Evolutionary conservation across 1,140 invertebrate species (phyloP).

Genomic region (Meteorus sp.): DNA sequence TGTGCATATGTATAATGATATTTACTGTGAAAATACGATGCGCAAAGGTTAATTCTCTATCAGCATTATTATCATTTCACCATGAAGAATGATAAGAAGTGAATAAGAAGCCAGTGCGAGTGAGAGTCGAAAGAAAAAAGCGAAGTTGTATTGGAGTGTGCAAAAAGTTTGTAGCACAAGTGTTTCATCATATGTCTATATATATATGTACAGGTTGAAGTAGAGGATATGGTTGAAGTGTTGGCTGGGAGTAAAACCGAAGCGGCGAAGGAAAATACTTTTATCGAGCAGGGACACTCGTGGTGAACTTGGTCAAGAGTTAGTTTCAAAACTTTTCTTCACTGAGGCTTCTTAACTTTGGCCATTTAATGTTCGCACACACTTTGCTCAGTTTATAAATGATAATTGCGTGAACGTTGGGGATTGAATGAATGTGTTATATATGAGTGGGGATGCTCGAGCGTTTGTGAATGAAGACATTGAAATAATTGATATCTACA

Average conservation of each 20-base stretch:
- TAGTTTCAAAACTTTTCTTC: constrained; percentile 39
- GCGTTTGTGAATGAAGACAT: too few species aligned
- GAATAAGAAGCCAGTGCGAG: too few species aligned
- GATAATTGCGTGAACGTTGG: constrained; percentile 8
- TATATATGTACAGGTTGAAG: constrained; percentile 20
- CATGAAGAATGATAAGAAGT: too few species aligned
- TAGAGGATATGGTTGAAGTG: not conserved
- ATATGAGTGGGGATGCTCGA: too few species aligned
- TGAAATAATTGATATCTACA: too few species aligned
- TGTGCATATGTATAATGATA: too few species aligned
- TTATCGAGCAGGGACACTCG: constrained; percentile 51
- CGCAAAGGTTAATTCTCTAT: not conserved
- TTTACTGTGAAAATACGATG: constrained; percentile 1
- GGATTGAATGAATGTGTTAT: too few species aligned
- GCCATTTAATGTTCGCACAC: constrained; percentile 43
- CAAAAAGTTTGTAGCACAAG: constrained; percentile 4
- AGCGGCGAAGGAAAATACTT: constrained; percentile 50
- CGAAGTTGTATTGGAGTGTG: not conserved
- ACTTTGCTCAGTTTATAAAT: not conserved
- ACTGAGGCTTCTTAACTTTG: constrained; percentile 41
- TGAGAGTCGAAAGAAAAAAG: not conserved
- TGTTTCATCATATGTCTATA: not conserved
- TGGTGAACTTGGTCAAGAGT: constrained; percentile 43
- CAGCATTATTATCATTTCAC: too few species aligned
- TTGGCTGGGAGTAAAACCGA: constrained; percentile 2